These are phyloP conservation scores for Caenorhabditis doughertyi DNA, from an alignment of 2,888 invertebrate species.

Conservation along the genomic window DNA sequence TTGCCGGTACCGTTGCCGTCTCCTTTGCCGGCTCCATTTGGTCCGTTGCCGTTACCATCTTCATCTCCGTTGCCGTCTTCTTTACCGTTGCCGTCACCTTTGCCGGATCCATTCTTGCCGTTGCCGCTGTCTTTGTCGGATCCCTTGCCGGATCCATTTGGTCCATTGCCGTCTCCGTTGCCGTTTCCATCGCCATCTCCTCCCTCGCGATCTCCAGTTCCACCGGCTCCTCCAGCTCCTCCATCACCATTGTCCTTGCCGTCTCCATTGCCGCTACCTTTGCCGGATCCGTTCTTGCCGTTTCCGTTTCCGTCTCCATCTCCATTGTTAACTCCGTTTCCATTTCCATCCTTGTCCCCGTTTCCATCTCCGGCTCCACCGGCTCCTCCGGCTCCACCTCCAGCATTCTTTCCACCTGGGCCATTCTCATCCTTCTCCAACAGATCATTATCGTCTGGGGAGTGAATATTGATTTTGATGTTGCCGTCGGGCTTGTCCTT, in stretches of 20 bases:
- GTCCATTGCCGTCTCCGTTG: slow-evolving; percentile 2
- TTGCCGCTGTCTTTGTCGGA: not conserved
- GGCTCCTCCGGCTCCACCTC: slow-evolving; percentile 4
- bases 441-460: slow-evolving; percentile 50
- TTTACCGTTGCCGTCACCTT: slow-evolving; percentile 4
- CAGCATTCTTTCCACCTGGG: slow-evolving; percentile 13
- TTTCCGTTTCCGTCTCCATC: slow-evolving; percentile 17
- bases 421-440: slow-evolving; percentile 46
- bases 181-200: slow-evolving; percentile 2
- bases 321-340: slow-evolving; percentile 14
- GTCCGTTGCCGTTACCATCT: slow-evolving; percentile 30
- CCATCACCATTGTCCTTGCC: slow-evolving; percentile 11
- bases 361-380: slow-evolving; percentile 8
- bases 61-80: slow-evolving; percentile 25
- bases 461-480: slow-evolving; percentile 56
- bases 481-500: slow-evolving; percentile 20
- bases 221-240: slow-evolving; percentile 7
- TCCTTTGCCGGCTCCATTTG: not conserved
- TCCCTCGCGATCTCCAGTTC: slow-evolving; percentile 3
- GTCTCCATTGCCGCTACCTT: slow-evolving; percentile 2
- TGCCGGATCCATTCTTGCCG: slow-evolving; percentile 16
- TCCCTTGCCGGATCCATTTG: not conserved
- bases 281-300: slow-evolving; percentile 13
- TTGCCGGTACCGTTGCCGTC: not conserved
- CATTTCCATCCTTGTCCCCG: slow-evolving; percentile 12